Conservation (phyloP, 2,113 vertebrate species). For the Aphyosemion australe region DNA sequence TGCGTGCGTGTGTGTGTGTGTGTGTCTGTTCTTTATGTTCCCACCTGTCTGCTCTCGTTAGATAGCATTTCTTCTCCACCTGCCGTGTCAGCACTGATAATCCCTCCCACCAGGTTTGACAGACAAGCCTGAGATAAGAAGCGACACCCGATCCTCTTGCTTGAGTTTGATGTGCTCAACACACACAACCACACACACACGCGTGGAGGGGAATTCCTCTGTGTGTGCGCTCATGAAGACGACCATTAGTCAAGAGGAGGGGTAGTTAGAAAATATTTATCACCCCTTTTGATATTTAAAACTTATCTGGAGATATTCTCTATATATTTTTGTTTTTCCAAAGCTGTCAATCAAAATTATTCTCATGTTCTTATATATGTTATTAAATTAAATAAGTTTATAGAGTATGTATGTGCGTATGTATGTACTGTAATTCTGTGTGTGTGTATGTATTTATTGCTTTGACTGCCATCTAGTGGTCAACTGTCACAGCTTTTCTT, state of each 20-base stretch:
- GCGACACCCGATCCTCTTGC: conserved; percentile 64
- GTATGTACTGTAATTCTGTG: too few species aligned
- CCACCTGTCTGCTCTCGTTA: conserved; percentile 44
- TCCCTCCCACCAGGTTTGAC: conserved; percentile 71
- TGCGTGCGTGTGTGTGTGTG: conserved; percentile 24
- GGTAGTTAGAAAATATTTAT: background rate
- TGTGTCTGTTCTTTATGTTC: conserved; percentile 4
- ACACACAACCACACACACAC: conserved; percentile 10
- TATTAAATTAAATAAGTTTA: too few species aligned
- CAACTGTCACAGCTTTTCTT: background rate
- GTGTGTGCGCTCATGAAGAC: background rate
- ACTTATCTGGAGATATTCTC: too few species aligned
- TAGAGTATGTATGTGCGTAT: too few species aligned
- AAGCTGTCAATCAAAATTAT: too few species aligned
- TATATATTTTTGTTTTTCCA: too few species aligned
- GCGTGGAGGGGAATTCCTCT: background rate
- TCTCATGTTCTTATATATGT: too few species aligned
- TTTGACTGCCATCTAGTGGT: conserved; percentile 47
- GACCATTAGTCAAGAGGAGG: too few species aligned
- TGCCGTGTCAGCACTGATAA: conserved; percentile 64
- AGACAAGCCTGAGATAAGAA: conserved; percentile 73
- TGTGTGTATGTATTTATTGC: too few species aligned
- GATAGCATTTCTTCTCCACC: conserved; percentile 58
- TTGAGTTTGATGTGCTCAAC: conserved; percentile 62
- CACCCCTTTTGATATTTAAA: background rate